Evolutionary conservation across 2,888 invertebrate genomes (phyloP).

Genomic region (Xylota sylvarum): DNA sequence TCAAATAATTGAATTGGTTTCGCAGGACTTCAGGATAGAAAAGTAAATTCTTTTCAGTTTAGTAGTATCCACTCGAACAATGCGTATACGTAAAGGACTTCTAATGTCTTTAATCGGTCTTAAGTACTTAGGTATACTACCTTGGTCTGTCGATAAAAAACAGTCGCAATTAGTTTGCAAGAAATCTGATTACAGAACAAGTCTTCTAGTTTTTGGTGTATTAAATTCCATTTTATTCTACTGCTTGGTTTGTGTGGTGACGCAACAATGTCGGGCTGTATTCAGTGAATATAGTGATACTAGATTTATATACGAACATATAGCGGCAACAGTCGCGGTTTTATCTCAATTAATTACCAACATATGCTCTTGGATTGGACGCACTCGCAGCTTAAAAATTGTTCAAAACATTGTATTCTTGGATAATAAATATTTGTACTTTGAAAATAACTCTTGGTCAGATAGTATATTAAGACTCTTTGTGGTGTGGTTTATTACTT

Average conservation of each 20-base stretch:
- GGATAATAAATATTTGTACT: conserved; percentile 7
- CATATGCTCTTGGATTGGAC: neutral
- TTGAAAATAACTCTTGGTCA: neutral
- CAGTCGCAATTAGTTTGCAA: conserved; percentile 9
- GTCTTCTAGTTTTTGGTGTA: neutral
- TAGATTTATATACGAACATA: neutral
- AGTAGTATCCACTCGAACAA: neutral
- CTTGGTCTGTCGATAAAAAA: conserved; percentile 4
- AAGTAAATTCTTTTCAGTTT: neutral
- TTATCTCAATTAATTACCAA: neutral
- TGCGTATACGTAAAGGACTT: conserved; percentile 15
- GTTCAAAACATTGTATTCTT: conserved; percentile 5
- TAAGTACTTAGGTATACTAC: conserved; percentile 20
- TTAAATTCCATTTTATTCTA: neutral
- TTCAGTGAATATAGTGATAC: neutral
- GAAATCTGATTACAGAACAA: conserved; percentile 6
- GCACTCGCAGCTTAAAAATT: neutral
- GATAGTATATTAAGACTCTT: neutral
- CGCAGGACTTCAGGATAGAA: too few relatives aligned
- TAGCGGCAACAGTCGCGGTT: neutral
- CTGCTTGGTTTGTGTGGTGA: neutral
- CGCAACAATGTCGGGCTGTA: neutral
- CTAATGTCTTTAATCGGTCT: neutral
- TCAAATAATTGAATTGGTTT: too few relatives aligned
- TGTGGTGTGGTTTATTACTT: neutral